phyloP scores from a whole-genome alignment of 2,888 invertebrate genomes.

The Dendrolimus pini region DNA sequence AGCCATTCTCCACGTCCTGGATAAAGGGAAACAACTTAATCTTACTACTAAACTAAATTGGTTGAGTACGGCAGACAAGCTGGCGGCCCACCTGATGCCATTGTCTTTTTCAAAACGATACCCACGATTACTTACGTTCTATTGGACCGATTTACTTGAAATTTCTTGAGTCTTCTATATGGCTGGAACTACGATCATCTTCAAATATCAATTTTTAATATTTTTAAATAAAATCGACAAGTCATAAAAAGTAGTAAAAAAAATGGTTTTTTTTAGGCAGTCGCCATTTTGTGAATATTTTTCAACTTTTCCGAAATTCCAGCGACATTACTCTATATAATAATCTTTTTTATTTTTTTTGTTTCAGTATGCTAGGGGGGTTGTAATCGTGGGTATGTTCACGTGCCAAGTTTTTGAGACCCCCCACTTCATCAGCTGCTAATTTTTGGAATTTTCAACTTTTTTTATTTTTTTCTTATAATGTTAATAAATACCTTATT shows the following conservation, averaged over 20 bases:
- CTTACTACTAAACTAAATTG: neutral
- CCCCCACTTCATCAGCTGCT: conserved; percentile 1
- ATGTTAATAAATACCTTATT: neutral
- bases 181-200: neutral
- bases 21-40: conserved; percentile 8
- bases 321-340: conserved; percentile 1
- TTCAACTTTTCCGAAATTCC: neutral
- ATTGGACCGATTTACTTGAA: conserved; percentile 1
- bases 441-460: neutral
- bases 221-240: neutral
- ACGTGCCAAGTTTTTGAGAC: conserved; percentile 1
- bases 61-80: too few relatives aligned
- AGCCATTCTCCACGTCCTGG: conserved; percentile 46
- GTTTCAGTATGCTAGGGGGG: neutral
- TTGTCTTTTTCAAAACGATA: conserved; percentile 4
- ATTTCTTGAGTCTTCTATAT: conserved; percentile 1
- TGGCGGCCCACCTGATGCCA: neutral
- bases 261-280: neutral
- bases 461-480: neutral
- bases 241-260: neutral
- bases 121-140: conserved; percentile 1
- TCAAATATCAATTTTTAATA: neutral
- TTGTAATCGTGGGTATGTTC: conserved; percentile 1
- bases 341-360: neutral
- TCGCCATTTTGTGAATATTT: neutral